phyloP scores from a whole-genome alignment of 2,113 vertebrate genomes.

The Scomber scombrus region DNA sequence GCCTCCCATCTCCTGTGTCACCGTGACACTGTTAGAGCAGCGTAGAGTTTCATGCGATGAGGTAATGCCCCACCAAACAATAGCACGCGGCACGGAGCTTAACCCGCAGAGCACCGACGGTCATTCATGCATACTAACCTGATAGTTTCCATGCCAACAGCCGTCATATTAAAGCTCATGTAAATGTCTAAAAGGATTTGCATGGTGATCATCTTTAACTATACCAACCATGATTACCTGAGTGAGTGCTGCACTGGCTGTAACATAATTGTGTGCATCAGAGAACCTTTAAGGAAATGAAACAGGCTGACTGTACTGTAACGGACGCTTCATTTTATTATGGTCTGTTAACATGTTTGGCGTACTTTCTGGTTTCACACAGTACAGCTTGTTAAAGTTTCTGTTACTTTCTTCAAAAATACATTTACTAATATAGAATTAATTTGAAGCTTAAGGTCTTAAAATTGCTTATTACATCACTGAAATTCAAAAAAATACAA shows the following conservation, averaged over 20 bases:
- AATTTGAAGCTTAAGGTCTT: not conserved
- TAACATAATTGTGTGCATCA: not conserved
- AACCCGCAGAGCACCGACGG: not conserved
- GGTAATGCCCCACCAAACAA: slow-evolving; percentile 7
- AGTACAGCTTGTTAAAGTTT: not conserved
- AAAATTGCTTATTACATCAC: not conserved
- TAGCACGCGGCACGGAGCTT: slow-evolving; percentile 11
- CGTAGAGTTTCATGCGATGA: slow-evolving; percentile 38
- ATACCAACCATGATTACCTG: not conserved
- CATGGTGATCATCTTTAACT: not conserved
- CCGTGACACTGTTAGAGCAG: not conserved
- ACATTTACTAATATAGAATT: not conserved
- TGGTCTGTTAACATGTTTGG: not conserved
- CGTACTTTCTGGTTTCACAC: not conserved
- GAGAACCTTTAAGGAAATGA: not conserved
- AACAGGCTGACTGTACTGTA: not conserved
- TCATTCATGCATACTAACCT: not conserved
- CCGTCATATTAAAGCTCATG: not conserved
- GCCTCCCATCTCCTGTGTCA: slow-evolving; percentile 15
- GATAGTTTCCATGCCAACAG: not conserved
- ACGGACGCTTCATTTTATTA: not conserved
- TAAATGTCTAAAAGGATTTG: slow-evolving; percentile 22
- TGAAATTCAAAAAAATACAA: not conserved
- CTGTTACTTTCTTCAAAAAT: not conserved
- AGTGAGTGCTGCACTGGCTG: not conserved